Evolutionary conservation across 1,140 invertebrate genomes (phyloP), one percentile per base, ranked within the genome.

Genomic region (Tetramorium simillimum): DNA sequence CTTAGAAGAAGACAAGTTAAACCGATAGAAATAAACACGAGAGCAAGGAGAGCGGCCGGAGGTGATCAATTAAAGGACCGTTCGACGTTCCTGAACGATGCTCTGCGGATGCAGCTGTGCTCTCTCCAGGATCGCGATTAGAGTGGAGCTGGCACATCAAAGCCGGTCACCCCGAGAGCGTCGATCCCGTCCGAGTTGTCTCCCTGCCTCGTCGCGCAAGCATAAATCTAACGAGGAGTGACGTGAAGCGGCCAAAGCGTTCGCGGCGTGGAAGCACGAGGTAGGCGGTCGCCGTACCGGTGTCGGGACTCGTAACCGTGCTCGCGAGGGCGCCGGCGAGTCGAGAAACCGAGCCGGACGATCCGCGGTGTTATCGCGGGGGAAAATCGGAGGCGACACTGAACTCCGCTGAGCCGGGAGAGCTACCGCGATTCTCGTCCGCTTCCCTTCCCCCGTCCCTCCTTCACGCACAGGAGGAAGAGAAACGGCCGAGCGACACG

Each of bases 401-500:
- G 53, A 60, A 60, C 46, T 73, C 51, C 33, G 33, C 33, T 33
- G 4, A 46, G n/a, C n/a, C 69, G 6, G 18, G 16, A 63, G 33
- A 60, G 18, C n/a, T n/a, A 69, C 21, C 43, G 24, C 53, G 24
- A 46, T 0, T 1, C 53, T 60, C 24, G 78, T 70, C 78, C 62
- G 40, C 56, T 84, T 18, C 51, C 43, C 51, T n/a, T 28, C 37
- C 37, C 46, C 67, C 56, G 10, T 43, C 10, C 21, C 49, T 12
- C 10, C 33, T n/a, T 33, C 24, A 2, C 3, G 24, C 14, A 33
- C 33, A 33, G 33, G 14, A 46, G 53, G 56, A n/a, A 21, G 24
- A 56, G 46, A 81, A 46, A 84, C 18, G 62, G 43, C 18, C 69
- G 28, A 33, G 53, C 40, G 67, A 72, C 16, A 40, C 58, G 53